Percentiles rank a stretch among this genome's conserved stretches.
Evolutionary conservation across 2,888 invertebrate genomes (phyloP).

Genomic region (Drosophila macrospina): DNA sequence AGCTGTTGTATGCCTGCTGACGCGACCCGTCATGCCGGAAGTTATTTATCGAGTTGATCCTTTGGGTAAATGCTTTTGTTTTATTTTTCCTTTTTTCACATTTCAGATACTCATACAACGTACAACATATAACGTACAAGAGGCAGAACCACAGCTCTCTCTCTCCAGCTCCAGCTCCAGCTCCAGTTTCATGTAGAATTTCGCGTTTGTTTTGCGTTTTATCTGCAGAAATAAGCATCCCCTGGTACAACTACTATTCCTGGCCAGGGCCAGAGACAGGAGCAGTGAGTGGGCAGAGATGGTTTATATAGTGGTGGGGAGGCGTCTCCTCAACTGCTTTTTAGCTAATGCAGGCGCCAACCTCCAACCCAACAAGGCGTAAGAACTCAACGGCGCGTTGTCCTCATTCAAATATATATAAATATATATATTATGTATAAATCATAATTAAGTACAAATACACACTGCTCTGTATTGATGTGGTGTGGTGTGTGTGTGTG

Average conservation of each 20-base stretch:
- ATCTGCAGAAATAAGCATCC: constrained; percentile 59
- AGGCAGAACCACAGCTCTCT: constrained; percentile 11
- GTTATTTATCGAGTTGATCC: constrained; percentile 85
- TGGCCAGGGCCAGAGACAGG: constrained; percentile 10
- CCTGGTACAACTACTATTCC: constrained; percentile 15
- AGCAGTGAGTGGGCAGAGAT: not conserved
- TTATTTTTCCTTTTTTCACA: constrained; percentile 44
- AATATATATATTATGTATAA: constrained; percentile 60
- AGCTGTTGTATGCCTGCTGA: constrained; percentile 80
- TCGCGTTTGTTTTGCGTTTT: constrained; percentile 57
- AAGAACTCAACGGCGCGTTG: constrained; percentile 33
- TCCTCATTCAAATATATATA: constrained; percentile 21
- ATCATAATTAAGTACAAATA: constrained; percentile 73
- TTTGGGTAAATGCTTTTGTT: constrained; percentile 83
- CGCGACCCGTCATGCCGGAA: constrained; percentile 83
- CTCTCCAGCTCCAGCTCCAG: constrained; percentile 31
- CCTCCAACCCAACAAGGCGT: constrained; percentile 11
- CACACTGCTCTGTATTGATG: constrained; percentile 15
- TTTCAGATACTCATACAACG: not conserved
- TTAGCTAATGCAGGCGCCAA: constrained; percentile 62
- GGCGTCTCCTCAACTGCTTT: constrained; percentile 40
- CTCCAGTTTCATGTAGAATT: constrained; percentile 51
- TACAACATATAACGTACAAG: not conserved
- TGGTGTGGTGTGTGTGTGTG: constrained; percentile 17
- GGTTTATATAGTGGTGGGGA: not conserved